Evolutionary conservation across 2,797 vertebrate species (phyloP).

Genomic region (Taenioides sp.): DNA sequence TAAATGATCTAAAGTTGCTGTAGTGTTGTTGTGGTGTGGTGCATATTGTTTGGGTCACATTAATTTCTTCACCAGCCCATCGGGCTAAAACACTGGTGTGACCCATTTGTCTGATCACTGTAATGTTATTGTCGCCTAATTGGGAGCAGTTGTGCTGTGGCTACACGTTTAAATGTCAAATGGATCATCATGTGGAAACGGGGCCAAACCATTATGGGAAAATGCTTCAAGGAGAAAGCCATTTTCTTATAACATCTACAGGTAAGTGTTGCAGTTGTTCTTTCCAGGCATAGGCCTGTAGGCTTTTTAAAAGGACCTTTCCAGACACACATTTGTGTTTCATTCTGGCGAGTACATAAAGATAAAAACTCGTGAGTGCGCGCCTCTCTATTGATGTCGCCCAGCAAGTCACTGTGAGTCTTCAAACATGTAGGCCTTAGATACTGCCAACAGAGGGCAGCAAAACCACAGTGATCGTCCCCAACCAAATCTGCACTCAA

Average conservation of each 20-base stretch:
- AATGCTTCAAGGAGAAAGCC: neutral
- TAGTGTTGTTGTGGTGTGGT: constrained; percentile 11
- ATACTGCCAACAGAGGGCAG: constrained; percentile 50
- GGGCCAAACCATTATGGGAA: neutral
- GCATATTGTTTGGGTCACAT: neutral
- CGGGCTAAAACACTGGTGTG: neutral
- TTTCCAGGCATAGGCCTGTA: neutral
- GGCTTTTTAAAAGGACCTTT: neutral
- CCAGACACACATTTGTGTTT: neutral
- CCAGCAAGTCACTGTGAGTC: no score
- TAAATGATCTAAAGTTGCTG: constrained; percentile 63
- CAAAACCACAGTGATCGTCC: constrained; percentile 8
- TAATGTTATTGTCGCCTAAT: neutral
- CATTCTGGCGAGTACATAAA: neutral
- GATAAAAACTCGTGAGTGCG: neutral
- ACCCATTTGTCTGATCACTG: neutral
- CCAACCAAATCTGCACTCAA: no score
- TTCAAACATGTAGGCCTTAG: no score
- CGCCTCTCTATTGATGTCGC: no score
- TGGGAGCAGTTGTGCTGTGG: neutral
- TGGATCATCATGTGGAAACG: neutral
- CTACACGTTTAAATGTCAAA: neutral
- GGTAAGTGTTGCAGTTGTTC: neutral
- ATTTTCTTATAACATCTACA: neutral
- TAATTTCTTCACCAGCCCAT: no score